Evolutionary conservation across 2,888 invertebrate species (phyloP), one percentile per base, ranked within the genome.

Genomic region (Agonopterix heracliana): DNA sequence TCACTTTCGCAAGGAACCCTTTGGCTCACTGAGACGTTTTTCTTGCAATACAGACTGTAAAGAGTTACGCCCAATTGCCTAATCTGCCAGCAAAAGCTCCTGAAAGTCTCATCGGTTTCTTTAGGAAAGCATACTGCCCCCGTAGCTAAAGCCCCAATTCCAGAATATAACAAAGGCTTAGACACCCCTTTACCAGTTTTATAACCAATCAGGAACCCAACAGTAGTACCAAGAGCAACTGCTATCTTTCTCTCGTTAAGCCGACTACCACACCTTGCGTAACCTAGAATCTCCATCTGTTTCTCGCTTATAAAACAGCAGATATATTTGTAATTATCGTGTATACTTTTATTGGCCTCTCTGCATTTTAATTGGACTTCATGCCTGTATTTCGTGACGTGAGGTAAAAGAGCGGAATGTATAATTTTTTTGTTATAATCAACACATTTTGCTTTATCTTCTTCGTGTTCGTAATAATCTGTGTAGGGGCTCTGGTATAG

Each of bases 121-220:
- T 74, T 67, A 0, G 82, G 81, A 26, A 79, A 81, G 54, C 76
- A 75, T 0, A 81, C 26, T 0, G 76, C 68, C 0, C 81, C 82
- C 2, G 68, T 54, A 0, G 68, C 52, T 0, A 79, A 49, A 0
- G 71, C 58, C 0, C 78, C 77, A 0, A 71, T 17, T 0, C 66
- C 55, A 0, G 74, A 66, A 41, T 8, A 41, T 1, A 41, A 1
- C 9, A 1, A 41, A 13, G 9, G 10, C 41, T 12, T 41, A 36
- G 55, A 1, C 12, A 46, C 9, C 10, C 47, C 4, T 26, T 26
- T 26, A 8, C 43, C 50, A 11, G 14, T 40, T 12, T 38, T 35
- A 14, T 35, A 41, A 3, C 63, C 64, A 12, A 63, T 12, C 0
- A 62, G 1, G 1, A 65, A 53, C n/a, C 49, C 70, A 0, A 81